These are phyloP conservation scores for Heliopora coerulea DNA, from an alignment of 92 coral and sea anemone species.

Conservation along the genomic window DNA sequence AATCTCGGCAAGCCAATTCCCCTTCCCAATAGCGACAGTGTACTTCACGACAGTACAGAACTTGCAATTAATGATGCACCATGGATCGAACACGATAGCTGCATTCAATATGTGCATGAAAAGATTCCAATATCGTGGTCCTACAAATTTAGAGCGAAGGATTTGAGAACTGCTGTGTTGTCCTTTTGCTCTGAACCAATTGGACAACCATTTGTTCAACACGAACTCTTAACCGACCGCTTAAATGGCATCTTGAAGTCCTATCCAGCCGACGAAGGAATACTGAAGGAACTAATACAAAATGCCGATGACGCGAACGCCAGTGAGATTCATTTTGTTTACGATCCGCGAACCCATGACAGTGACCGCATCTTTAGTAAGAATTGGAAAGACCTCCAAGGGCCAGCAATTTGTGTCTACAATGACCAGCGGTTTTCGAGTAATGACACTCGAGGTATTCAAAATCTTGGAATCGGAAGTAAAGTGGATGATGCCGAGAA, in stretches of 20 bases:
- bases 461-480: constrained; percentile 48
- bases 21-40: constrained; percentile 58
- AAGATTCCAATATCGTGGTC: constrained; percentile 61
- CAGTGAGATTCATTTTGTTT: constrained; percentile 77
- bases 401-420: constrained; percentile 93
- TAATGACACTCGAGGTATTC: constrained; percentile 79
- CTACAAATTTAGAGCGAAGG: constrained; percentile 63
- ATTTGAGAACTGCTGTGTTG: constrained; percentile 58
- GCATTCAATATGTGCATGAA: constrained; percentile 56
- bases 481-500: constrained; percentile 36
- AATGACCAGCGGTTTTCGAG: constrained; percentile 79
- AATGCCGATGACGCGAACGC: constrained; percentile 94
- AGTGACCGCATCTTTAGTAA: constrained; percentile 56
- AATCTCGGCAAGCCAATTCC: constrained; percentile 47
- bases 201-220: constrained; percentile 78
- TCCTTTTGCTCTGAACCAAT: constrained; percentile 60
- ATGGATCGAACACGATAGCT: constrained; percentile 53
- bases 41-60: constrained; percentile 50
- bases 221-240: constrained; percentile 77
- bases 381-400: constrained; percentile 77
- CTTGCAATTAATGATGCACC: constrained; percentile 83
- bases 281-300: constrained; percentile 87
- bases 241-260: constrained; percentile 64
- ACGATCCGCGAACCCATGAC: constrained; percentile 70
- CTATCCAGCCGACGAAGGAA: constrained; percentile 80